A percentile compares a stretch with the other conserved stretches of the same genome.
These are phyloP conservation scores for Pantala flavescens DNA, from an alignment of 1,140 invertebrate species.

Conservation along the genomic window DNA sequence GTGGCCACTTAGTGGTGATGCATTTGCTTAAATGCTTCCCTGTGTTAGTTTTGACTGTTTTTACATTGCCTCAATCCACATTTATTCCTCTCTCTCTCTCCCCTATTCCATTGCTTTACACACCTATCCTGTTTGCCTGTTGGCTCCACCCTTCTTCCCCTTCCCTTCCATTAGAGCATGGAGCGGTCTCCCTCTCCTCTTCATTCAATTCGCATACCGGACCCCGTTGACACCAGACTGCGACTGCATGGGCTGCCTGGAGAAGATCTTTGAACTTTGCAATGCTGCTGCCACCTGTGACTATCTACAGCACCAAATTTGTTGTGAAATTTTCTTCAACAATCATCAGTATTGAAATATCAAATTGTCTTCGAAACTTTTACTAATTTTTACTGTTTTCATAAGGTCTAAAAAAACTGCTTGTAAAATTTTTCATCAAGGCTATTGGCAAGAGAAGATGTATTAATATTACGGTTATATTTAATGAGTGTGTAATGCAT, in stretches of 20 bases:
- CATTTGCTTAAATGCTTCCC: not conserved
- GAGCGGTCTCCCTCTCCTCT: not conserved
- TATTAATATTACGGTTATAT: too few species aligned
- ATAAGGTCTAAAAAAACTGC: too few species aligned
- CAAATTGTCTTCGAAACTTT: too few species aligned
- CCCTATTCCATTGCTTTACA: not conserved
- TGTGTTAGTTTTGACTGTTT: not conserved
- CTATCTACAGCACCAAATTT: too few species aligned
- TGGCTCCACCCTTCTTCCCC: not conserved
- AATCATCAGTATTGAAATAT: too few species aligned
- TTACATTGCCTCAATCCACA: not conserved
- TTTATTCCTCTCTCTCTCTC: constrained; percentile 1
- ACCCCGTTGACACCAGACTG: not conserved
- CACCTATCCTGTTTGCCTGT: not conserved
- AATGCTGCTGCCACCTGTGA: too few species aligned
- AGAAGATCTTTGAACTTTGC: not conserved
- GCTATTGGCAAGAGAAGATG: too few species aligned
- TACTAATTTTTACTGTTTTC: too few species aligned
- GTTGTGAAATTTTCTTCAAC: too few species aligned
- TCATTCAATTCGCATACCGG: not conserved
- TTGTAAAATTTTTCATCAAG: too few species aligned
- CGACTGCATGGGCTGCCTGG: not conserved
- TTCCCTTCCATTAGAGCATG: not conserved
- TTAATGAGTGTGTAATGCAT: too few species aligned
- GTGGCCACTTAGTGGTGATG: not conserved